These are phyloP conservation scores for Oncorhynchus clarkii DNA, from an alignment of 2,113 vertebrate species.

Conservation along the genomic window DNA sequence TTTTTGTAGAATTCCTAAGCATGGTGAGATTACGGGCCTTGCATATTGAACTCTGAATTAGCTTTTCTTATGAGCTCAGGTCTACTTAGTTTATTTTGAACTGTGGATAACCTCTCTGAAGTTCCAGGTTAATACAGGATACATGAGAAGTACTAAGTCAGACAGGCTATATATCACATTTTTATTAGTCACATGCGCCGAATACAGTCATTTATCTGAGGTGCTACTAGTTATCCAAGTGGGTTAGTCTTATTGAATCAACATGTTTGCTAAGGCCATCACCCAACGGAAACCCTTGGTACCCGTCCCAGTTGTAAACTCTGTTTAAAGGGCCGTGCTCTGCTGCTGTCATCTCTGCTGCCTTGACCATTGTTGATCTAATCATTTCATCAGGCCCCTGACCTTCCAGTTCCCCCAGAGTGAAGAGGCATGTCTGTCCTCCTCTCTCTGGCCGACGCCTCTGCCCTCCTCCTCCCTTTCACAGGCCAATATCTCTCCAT, in stretches of 20 bases:
- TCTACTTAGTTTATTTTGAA: not conserved
- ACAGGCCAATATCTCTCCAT: not conserved
- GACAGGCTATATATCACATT: not conserved
- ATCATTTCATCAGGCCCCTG: conserved; percentile 32
- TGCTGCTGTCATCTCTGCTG: conserved; percentile 23
- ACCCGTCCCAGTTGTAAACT: not conserved
- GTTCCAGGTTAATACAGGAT: no score
- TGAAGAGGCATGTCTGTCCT: not conserved
- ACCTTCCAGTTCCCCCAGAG: conserved; percentile 16
- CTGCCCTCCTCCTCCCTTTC: not conserved
- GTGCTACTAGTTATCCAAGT: not conserved
- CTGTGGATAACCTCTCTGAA: no score
- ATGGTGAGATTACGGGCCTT: not conserved
- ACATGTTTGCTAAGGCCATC: conserved; percentile 20
- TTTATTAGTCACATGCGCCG: no score
- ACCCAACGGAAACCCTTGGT: not conserved
- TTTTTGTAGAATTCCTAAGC: not conserved
- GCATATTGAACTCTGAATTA: not conserved
- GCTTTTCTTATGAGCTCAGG: not conserved
- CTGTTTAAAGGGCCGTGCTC: conserved; percentile 2
- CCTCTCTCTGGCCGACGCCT: no score
- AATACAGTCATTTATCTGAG: not conserved
- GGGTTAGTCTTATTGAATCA: conserved; percentile 6
- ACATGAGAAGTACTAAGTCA: not conserved
- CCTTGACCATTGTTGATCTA: conserved; percentile 18